phyloP scores from a whole-genome alignment of 2,113 vertebrate species.

The Perca fluviatilis region DNA sequence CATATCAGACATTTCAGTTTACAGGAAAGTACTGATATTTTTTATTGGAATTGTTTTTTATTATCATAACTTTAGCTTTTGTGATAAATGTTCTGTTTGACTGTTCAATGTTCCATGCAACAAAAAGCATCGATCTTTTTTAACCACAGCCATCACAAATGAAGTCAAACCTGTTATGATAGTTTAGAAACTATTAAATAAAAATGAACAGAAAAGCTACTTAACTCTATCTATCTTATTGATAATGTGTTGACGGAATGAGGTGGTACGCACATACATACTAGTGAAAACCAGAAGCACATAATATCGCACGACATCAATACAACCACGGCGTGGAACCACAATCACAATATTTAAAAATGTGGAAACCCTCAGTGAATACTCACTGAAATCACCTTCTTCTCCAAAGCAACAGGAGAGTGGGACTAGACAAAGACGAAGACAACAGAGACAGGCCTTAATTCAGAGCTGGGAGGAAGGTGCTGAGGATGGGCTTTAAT shows the following conservation, averaged over 20 bases:
- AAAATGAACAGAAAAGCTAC: slow-evolving; percentile 1
- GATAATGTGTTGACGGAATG: slow-evolving; percentile 51
- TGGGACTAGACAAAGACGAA: slow-evolving; percentile 83
- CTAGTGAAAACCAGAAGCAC: slow-evolving; percentile 51
- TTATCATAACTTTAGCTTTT: no score
- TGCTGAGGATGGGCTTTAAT: background rate
- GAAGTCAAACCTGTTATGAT: slow-evolving; percentile 26
- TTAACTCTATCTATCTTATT: slow-evolving; percentile 10
- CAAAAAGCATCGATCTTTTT: background rate
- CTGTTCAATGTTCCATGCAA: no score
- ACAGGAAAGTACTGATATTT: no score
- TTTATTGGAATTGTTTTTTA: no score
- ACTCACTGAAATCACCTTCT: slow-evolving; percentile 88
- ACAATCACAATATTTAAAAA: slow-evolving; percentile 66
- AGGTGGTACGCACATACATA: slow-evolving; percentile 46
- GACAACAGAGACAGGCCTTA: slow-evolving; percentile 82
- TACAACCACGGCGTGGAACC: slow-evolving; percentile 62
- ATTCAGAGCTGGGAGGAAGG: slow-evolving; percentile 44
- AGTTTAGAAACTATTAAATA: slow-evolving; percentile 17
- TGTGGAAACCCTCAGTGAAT: slow-evolving; percentile 76
- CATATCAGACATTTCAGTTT: no score
- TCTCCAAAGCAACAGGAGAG: slow-evolving; percentile 90
- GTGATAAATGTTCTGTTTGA: no score
- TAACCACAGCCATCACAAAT: slow-evolving; percentile 40
- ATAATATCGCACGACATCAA: slow-evolving; percentile 51